A percentile compares a stretch with the other conserved stretches of the same genome.
These are phyloP conservation scores for Quadroppia sp. DNA, from an alignment of 2,888 invertebrate species.

Conservation along the genomic window DNA sequence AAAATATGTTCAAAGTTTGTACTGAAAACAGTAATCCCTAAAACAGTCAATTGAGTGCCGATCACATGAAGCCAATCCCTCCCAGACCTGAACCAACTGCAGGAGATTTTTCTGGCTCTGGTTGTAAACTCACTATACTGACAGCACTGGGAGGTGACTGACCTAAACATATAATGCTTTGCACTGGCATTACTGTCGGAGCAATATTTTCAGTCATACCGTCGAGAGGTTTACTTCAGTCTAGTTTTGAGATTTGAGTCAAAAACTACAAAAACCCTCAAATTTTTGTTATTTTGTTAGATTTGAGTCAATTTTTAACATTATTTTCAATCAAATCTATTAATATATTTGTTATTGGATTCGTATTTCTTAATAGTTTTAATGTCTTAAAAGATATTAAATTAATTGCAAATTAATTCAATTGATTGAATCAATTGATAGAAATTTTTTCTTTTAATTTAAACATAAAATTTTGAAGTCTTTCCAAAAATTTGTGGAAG, in stretches of 20 bases:
- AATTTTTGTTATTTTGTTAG: no score
- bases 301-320: no score
- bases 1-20: no score
- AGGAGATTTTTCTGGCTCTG: constrained; percentile 23
- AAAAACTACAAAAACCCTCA: no score
- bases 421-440: neutral
- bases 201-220: neutral
- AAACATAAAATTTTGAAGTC: constrained; percentile 7
- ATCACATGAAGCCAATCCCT: constrained; percentile 26
- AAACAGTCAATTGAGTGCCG: neutral
- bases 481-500: constrained; percentile 1
- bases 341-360: no score
- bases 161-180: constrained; percentile 19
- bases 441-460: neutral
- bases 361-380: no score
- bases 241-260: no score
- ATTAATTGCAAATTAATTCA: neutral
- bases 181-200: neutral
- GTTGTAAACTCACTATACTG: neutral
- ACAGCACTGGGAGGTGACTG: constrained; percentile 12
- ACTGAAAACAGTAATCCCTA: no score
- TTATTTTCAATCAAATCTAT: no score
- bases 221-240: neutral
- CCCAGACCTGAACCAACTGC: constrained; percentile 27
- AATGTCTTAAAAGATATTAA: no score